Evolutionary conservation across 2,888 invertebrate species (phyloP).

Genomic region (Cheilosia vernalis): DNA sequence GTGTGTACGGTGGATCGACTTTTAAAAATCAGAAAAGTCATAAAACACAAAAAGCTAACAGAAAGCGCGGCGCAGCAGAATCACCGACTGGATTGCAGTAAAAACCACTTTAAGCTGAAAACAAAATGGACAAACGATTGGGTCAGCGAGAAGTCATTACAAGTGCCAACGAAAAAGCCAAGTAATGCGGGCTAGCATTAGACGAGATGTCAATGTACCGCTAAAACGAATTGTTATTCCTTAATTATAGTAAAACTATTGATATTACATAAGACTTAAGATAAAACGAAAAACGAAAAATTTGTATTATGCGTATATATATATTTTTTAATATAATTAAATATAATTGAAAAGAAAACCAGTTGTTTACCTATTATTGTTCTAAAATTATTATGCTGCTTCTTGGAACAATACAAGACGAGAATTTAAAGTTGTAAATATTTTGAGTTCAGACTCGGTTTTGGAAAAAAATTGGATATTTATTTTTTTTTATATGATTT

Average conservation of each 20-base stretch:
- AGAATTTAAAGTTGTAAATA: too few relatives aligned
- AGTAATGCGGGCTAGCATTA: not conserved
- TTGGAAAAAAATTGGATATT: too few relatives aligned
- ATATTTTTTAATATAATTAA: too few relatives aligned
- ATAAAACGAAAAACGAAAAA: too few relatives aligned
- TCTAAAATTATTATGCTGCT: not conserved
- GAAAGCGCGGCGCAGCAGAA: not conserved
- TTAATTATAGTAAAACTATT: slow-evolving; percentile 6
- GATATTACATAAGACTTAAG: not conserved
- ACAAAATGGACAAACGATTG: slow-evolving; percentile 11
- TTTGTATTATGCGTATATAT: too few relatives aligned
- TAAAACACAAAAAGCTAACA: not conserved
- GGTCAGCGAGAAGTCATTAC: not conserved
- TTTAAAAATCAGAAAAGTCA: not conserved
- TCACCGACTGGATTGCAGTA: not conserved
- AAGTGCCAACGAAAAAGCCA: not conserved
- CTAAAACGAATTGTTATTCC: not conserved
- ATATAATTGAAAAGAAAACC: too few relatives aligned
- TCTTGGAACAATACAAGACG: not conserved
- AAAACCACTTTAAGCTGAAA: not conserved
- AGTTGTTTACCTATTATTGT: too few relatives aligned
- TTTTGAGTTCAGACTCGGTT: too few relatives aligned
- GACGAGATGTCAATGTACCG: not conserved
- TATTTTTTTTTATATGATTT: too few relatives aligned
- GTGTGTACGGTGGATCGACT: not conserved